phyloP scores from a whole-genome alignment of 2,888 invertebrate species.

The Mamestra brassicae region DNA sequence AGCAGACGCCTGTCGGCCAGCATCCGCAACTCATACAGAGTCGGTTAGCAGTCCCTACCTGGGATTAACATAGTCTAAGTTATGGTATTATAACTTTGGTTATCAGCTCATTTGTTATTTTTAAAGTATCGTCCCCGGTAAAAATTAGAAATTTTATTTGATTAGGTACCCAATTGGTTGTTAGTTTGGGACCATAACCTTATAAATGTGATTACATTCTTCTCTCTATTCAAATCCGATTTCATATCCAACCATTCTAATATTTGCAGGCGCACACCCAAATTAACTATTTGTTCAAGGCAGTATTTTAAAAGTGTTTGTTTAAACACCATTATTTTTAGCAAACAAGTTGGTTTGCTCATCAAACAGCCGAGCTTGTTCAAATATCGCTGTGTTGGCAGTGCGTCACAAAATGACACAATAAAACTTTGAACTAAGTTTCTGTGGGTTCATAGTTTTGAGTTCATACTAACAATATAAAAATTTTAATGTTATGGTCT shows the following conservation, averaged over 20 bases:
- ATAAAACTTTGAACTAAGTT: too few species aligned
- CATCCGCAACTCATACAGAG: constrained; percentile 9
- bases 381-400: constrained; percentile 16
- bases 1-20: constrained; percentile 11
- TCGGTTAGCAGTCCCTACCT: not conserved
- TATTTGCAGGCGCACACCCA: not conserved
- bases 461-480: too few species aligned
- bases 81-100: not conserved
- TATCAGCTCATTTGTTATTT: not conserved
- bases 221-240: not conserved
- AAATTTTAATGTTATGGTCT: too few species aligned
- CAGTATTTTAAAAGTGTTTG: constrained; percentile 18
- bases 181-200: not conserved
- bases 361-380: constrained; percentile 27
- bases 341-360: constrained; percentile 37
- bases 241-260: not conserved
- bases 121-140: too few species aligned
- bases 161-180: too few species aligned
- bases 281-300: constrained; percentile 18
- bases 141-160: too few species aligned
- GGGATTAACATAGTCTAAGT: not conserved
- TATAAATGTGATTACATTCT: not conserved
- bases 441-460: too few species aligned
- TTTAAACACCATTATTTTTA: not conserved
- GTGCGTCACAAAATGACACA: too few species aligned